Base-by-base conservation (phyloP, 2,113 vertebrate genomes). In the Callorhinus ursinus region DNA sequence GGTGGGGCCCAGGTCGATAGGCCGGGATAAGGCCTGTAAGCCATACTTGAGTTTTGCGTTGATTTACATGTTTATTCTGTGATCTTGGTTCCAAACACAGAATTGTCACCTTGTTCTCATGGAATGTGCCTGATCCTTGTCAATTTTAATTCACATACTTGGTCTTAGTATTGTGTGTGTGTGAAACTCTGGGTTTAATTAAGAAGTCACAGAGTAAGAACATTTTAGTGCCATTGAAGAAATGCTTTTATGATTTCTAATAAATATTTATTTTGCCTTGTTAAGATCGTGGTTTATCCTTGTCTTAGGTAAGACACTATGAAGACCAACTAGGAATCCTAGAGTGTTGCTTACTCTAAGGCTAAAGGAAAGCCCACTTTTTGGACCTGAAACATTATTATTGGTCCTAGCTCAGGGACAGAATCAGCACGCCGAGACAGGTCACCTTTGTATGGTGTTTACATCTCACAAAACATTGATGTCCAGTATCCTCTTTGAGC, bases 231-330 rank as follows among this genome's bases (percentile, higher is more conserved):
- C 33, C 39, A 55, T 74, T 57, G 36, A 94, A 93, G 53, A 96
- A 53, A 69, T 92, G 19, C 10, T 95, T 80, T 93, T 93, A 89
- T 89, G 82, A 89, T 95, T 97, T 94, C 90, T 89, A 97, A 98
- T 98, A 98, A 98, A 98, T 98, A 97, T 98, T 98, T 98, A 98
- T 98, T 98, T 97, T 97, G 82, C 74, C 85, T 94, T 92, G 61
- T 89, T 82, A 83, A 80, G 59, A 46, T 57, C 10, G 13, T 16
- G 21, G 67, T 97, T 95, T 90, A 55, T 93, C 24, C 46, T 94
- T 91, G 63, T 42, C 26, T 94, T 92, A 16, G 4, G 11, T 86
- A n/a, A 95, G 77, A 42, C 49, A 65, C 55, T 51, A 18, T 61
- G 42, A 94, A 87, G 53, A 89, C 59, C 26, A 49, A 63, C 21